A percentile compares a stretch with the other conserved stretches of the same genome.
phyloP scores from a whole-genome alignment of 2,797 vertebrate genomes.

The Sciaenops ocellatus region DNA sequence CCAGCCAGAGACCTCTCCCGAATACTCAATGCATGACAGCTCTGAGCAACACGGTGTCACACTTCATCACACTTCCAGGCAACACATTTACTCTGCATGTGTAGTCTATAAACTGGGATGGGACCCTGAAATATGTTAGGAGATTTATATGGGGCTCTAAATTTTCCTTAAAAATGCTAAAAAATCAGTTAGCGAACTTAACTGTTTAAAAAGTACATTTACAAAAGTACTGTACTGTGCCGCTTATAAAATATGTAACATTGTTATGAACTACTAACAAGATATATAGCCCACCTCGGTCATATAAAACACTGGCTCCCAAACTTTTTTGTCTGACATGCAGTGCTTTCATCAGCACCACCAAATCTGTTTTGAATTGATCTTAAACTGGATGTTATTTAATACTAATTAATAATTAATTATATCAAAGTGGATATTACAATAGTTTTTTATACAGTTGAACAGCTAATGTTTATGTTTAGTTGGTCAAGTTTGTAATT shows the following conservation, averaged over 20 bases:
- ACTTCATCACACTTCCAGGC: constrained; percentile 33
- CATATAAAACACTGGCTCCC: background rate
- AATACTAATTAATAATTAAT: background rate
- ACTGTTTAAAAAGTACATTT: background rate
- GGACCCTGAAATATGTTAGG: constrained; percentile 4
- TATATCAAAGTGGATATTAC: background rate
- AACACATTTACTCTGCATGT: background rate
- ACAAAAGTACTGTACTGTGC: background rate
- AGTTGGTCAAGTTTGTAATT: background rate
- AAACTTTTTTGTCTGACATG: background rate
- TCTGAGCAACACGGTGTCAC: constrained; percentile 32
- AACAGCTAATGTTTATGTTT: background rate
- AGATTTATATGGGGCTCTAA: background rate
- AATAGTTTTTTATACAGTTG: background rate
- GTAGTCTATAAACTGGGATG: background rate
- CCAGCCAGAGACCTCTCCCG: constrained; percentile 31
- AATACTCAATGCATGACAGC: constrained; percentile 48
- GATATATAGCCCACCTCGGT: background rate
- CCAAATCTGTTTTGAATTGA: background rate
- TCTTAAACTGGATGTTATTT: background rate
- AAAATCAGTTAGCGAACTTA: background rate
- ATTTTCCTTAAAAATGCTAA: background rate
- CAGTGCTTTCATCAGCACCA: background rate
- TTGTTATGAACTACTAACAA: background rate
- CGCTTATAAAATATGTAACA: background rate